Conservation (phyloP, 2,797 vertebrate genomes). For the Propithecus perrieri region DNA sequence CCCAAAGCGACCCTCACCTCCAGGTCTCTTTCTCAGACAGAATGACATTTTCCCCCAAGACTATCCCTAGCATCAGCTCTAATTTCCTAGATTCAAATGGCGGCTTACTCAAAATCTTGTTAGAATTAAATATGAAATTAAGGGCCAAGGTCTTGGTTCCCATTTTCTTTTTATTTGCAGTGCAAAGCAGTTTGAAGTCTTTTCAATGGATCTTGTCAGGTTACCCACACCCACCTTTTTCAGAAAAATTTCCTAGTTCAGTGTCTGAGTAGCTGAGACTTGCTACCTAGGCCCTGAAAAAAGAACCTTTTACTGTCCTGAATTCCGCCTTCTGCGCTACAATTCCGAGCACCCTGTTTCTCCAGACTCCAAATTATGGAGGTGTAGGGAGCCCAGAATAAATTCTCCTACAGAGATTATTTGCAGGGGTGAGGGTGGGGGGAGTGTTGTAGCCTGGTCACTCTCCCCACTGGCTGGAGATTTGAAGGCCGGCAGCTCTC, state of each 20-base stretch:
- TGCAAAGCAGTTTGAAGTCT: neutral
- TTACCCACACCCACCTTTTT: slow-evolving; percentile 32
- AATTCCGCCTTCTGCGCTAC: neutral
- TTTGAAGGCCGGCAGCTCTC: neutral
- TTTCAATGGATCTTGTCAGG: neutral
- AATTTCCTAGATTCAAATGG: neutral
- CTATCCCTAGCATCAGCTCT: neutral
- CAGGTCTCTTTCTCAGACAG: neutral
- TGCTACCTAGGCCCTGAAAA: neutral
- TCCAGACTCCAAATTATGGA: neutral
- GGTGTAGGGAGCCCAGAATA: neutral
- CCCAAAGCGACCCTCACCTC: neutral
- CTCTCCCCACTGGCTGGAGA: neutral
- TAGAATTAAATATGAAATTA: slow-evolving; percentile 32
- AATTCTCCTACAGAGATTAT: neutral
- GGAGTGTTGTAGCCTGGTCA: neutral
- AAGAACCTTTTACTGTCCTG: neutral
- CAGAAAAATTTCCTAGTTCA: neutral
- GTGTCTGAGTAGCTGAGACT: neutral
- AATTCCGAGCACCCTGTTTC: neutral
- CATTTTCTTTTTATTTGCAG: neutral
- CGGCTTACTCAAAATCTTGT: neutral
- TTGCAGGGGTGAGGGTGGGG: neutral
- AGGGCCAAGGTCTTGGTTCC: neutral
- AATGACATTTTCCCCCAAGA: neutral